These are phyloP conservation scores for Microplitis demolitor DNA, from an alignment of 1,140 invertebrate species.

Conservation along the genomic window DNA sequence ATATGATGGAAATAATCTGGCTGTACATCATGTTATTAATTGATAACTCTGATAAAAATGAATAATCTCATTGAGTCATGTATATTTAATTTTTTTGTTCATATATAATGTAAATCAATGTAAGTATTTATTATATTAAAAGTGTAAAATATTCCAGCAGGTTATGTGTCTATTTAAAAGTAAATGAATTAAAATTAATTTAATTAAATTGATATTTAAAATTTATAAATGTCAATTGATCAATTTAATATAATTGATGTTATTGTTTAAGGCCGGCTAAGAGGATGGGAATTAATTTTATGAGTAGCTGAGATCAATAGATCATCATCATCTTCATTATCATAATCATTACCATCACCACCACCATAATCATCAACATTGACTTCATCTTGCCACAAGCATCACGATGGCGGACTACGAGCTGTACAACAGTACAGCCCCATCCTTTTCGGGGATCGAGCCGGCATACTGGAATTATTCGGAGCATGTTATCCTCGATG, in stretches of 20 bases:
- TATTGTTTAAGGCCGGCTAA: conserved; percentile 15
- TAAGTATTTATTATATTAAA: background rate
- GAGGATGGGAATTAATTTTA: conserved; percentile 19
- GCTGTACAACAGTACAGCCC: conserved; percentile 41
- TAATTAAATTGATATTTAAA: conserved; percentile 8
- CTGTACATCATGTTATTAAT: background rate
- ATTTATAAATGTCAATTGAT: conserved; percentile 17
- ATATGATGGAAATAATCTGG: background rate
- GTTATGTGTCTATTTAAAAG: background rate
- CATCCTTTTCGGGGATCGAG: conserved; percentile 48
- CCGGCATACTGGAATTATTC: conserved; percentile 55
- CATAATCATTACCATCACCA: conserved; percentile 1
- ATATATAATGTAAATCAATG: background rate
- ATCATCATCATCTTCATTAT: background rate
- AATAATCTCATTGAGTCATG: conserved; percentile 10
- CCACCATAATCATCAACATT: background rate
- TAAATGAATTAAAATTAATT: too few species aligned
- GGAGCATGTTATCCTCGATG: conserved; percentile 66
- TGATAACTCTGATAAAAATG: conserved; percentile 29
- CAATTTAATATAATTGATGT: background rate
- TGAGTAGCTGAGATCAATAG: conserved; percentile 3
- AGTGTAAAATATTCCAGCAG: background rate
- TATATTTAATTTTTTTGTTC: background rate
- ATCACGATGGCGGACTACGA: conserved; percentile 38
- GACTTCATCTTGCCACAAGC: conserved; percentile 2